Evolutionary conservation across 2,888 invertebrate genomes (phyloP), one percentile per base, ranked within the genome.

Genomic region (Uloborus plumipes): DNA sequence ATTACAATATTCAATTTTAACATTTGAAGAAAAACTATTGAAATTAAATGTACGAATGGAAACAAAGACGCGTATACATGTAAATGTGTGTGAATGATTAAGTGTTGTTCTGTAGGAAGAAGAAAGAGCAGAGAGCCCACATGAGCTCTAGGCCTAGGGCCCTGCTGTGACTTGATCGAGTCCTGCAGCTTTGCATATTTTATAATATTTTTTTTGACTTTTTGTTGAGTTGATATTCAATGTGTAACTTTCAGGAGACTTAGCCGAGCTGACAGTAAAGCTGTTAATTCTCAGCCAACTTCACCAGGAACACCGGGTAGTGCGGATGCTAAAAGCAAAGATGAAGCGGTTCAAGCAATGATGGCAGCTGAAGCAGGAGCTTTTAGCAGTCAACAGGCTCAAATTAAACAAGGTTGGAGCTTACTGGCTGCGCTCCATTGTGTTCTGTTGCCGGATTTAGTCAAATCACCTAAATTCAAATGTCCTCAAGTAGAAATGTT

Each of bases 391-490:
- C 95, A 95, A 87, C 85, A 85, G 73, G 84, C 84, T 84, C 95
- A 96, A 89, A 96, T 97, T 86, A 98, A 97, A 89, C 97, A 98
- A 89, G 98, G 98, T 85, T 99, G 99, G 99, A 97, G 97, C 31
- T 91, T 98, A 22, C 90, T 99, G 74, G 98, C 99, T 0, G 97
- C 99, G 0, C 91, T 99, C 66, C 99, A 99, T 89, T 98, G 98
- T 88, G 97, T 99, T 39, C 91, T 98, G 65, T 90, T 99, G 82
- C 98, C 99, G 0, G 98, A 99, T 87, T 79, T 90, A 87, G 87
- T 91, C 88, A 94, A 94, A 51, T 93, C 94, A 13, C 76, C 86
- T 89, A 92, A 92, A 84, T 97, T 96, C 90, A 96, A 97, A 88
- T 92, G 96, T n/a, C 98, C 98, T 0, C 95, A 96, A 89, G 96